Conservation (phyloP, 2,888 invertebrate species). For the Drosophila kuntzei region DNA sequence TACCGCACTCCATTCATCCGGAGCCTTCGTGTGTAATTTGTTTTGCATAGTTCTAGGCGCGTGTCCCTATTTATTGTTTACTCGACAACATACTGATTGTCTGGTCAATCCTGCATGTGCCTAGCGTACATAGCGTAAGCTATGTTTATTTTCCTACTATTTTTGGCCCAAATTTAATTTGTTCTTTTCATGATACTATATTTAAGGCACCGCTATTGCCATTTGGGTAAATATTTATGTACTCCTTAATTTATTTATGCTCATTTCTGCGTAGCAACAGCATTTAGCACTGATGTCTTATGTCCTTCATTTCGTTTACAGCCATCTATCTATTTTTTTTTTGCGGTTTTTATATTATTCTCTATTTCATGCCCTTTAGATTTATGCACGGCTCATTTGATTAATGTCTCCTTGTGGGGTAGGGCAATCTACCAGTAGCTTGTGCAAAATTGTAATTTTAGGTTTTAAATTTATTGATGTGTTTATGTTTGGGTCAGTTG, state of each 20-base stretch:
- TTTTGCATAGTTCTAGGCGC: slow-evolving; percentile 76
- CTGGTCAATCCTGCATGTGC: slow-evolving; percentile 53
- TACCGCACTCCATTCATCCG: slow-evolving; percentile 15
- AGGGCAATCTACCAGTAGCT: slow-evolving; percentile 51
- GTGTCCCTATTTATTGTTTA: slow-evolving; percentile 75
- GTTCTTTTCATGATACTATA: slow-evolving; percentile 50
- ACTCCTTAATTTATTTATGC: slow-evolving; percentile 57
- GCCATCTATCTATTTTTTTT: slow-evolving; percentile 25
- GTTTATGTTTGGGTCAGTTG: slow-evolving; percentile 38
- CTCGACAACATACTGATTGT: slow-evolving; percentile 41
- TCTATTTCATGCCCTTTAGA: slow-evolving; percentile 46
- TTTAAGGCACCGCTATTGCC: slow-evolving; percentile 40
- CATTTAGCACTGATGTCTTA: slow-evolving; percentile 44
- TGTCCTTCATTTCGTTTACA: slow-evolving; percentile 40
- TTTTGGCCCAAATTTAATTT: slow-evolving; percentile 61
- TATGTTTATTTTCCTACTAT: slow-evolving; percentile 45
- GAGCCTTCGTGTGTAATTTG: slow-evolving; percentile 60
- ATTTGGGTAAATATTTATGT: slow-evolving; percentile 46
- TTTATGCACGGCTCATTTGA: slow-evolving; percentile 72
- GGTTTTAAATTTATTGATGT: slow-evolving; percentile 46
- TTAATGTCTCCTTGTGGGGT: slow-evolving; percentile 58
- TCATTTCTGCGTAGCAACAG: slow-evolving; percentile 26
- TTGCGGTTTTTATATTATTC: slow-evolving; percentile 21
- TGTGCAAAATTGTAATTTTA: slow-evolving; percentile 39
- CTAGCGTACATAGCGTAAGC: slow-evolving; percentile 27